Conservation (phyloP, 1,140 invertebrate genomes). For the Branchinecta lynchi region DNA sequence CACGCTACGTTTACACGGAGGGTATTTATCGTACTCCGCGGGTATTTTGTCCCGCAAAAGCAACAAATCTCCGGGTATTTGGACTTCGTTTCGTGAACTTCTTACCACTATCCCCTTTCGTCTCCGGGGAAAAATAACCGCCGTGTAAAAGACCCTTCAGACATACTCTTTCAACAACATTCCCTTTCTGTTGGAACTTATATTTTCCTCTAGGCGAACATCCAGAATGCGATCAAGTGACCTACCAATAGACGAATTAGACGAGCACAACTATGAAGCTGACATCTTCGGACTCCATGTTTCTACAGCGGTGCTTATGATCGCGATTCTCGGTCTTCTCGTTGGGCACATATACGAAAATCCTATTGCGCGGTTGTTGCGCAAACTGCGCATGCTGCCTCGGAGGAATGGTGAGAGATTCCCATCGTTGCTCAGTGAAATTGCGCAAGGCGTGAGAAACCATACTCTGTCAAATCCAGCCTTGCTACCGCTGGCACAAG, state of each 20-base stretch:
- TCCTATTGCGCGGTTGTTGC: neutral
- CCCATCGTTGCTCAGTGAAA: neutral
- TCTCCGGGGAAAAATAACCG: no score
- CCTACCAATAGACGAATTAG: neutral
- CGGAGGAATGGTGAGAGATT: neutral
- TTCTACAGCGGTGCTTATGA: neutral
- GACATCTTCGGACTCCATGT: neutral
- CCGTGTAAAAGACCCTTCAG: no score
- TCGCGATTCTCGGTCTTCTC: neutral
- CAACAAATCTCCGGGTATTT: no score
- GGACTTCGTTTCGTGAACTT: no score
- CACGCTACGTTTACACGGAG: no score
- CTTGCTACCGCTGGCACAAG: no score
- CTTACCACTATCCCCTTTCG: no score
- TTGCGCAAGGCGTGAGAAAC: neutral
- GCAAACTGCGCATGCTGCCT: neutral
- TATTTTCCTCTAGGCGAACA: no score
- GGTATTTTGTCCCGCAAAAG: no score
- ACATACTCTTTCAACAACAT: no score
- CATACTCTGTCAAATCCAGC: neutral
- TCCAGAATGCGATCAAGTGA: neutral
- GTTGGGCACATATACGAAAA: neutral
- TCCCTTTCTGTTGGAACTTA: no score
- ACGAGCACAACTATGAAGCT: neutral
- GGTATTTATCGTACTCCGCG: no score